These are phyloP conservation scores for Pogonomyrmex barbatus DNA, from an alignment of 1,140 invertebrate species.

Conservation along the genomic window DNA sequence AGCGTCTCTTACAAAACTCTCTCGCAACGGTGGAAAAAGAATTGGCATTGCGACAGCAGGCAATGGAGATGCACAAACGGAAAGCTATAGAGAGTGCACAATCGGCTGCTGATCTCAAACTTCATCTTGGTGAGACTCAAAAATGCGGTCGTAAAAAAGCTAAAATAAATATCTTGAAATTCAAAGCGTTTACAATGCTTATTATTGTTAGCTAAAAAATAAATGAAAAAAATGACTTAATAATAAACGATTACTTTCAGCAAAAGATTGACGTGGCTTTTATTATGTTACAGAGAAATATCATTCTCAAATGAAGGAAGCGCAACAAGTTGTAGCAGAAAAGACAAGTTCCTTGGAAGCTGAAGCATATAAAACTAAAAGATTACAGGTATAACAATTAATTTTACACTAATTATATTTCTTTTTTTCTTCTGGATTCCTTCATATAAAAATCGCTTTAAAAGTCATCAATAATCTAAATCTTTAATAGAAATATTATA, in stretches of 20 bases:
- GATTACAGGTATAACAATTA: slow-evolving; percentile 90
- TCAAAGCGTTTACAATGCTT: not conserved
- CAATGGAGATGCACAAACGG: slow-evolving; percentile 98
- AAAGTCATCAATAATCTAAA: not conserved
- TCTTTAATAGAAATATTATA: not conserved
- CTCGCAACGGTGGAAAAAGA: slow-evolving; percentile 98
- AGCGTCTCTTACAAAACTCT: slow-evolving; percentile 96
- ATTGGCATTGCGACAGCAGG: slow-evolving; percentile 94
- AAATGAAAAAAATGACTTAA: slow-evolving; percentile 3
- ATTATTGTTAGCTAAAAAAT: not conserved
- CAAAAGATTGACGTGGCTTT: not conserved
- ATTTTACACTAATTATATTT: not conserved
- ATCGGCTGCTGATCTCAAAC: slow-evolving; percentile 98
- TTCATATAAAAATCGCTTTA: not conserved
- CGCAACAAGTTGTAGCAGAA: slow-evolving; percentile 97
- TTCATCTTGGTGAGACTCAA: slow-evolving; percentile 93
- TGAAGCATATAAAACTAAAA: slow-evolving; percentile 98
- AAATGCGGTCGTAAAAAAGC: not conserved
- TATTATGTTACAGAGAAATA: slow-evolving; percentile 92
- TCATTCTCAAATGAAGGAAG: slow-evolving; percentile 98
- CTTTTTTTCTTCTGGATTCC: not conserved
- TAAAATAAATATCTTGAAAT: not conserved
- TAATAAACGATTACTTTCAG: not conserved
- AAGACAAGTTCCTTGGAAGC: slow-evolving; percentile 98
- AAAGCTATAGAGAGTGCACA: slow-evolving; percentile 98